Evolutionary conservation across 2,888 invertebrate genomes (phyloP).

Genomic region (Rhodophaea formosa): DNA sequence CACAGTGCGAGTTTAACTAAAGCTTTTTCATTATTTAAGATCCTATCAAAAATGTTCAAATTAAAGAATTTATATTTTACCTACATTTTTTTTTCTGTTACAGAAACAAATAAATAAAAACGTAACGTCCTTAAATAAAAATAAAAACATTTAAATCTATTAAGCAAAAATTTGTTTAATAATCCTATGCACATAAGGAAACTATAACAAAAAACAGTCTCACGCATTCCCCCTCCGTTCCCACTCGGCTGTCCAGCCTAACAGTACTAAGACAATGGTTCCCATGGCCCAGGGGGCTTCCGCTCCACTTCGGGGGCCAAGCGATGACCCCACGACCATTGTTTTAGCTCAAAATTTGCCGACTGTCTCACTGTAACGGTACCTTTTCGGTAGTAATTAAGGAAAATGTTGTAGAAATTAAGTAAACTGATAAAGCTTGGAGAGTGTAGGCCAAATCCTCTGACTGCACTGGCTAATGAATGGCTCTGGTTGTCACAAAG

Average conservation of each 20-base stretch:
- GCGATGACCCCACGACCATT: conserved; percentile 10
- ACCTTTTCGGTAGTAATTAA: neutral
- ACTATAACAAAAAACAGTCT: neutral
- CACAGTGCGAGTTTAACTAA: no score
- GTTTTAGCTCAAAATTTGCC: neutral
- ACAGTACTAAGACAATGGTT: conserved; percentile 23
- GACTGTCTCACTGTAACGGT: neutral
- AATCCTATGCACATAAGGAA: neutral
- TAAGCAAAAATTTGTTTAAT: no score
- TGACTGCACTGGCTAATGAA: no score
- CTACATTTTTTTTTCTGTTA: no score
- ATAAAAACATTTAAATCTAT: no score
- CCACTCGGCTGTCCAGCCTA: conserved; percentile 13
- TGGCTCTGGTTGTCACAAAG: no score
- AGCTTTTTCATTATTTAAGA: no score
- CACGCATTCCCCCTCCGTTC: neutral
- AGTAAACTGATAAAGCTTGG: neutral
- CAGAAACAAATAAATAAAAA: no score
- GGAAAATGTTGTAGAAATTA: neutral
- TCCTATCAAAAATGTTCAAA: no score
- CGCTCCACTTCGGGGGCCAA: conserved; percentile 12
- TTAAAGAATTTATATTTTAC: no score
- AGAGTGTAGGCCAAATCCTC: no score
- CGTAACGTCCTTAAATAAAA: no score
- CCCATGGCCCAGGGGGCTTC: conserved; percentile 19